These are phyloP conservation scores for Tineola bisselliella DNA, from an alignment of 2,888 invertebrate species.

Conservation along the genomic window DNA sequence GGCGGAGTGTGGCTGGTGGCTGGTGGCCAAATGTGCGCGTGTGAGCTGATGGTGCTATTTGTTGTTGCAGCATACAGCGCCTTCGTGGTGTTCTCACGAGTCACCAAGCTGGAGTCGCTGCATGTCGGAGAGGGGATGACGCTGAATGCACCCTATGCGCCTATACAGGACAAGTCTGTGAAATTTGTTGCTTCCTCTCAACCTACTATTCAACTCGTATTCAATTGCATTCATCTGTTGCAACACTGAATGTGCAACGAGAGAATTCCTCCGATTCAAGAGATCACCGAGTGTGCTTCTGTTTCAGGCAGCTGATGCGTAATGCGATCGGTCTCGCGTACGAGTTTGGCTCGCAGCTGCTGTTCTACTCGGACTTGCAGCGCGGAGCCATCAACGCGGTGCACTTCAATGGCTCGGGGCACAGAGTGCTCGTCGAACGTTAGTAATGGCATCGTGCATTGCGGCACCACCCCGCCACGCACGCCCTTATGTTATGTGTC, in stretches of 20 bases:
- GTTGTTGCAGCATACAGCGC: slow-evolving; percentile 73
- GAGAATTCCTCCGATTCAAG: no score
- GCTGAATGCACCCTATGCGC: slow-evolving; percentile 80
- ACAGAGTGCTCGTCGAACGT: slow-evolving; percentile 75
- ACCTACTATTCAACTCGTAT: no score
- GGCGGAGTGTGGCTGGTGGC: no score
- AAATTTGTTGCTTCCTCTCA: no score
- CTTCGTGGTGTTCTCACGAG: slow-evolving; percentile 86
- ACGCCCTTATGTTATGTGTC: no score
- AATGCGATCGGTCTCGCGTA: slow-evolving; percentile 89
- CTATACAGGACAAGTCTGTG: slow-evolving; percentile 70
- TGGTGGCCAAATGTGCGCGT: no score
- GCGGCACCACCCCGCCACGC: no score
- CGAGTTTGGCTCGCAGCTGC: slow-evolving; percentile 73
- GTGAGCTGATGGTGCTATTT: no score
- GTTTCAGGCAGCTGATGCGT: slow-evolving; percentile 72
- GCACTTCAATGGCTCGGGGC: slow-evolving; percentile 80
- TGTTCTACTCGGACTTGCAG: slow-evolving; percentile 92
- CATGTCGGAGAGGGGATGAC: slow-evolving; percentile 76
- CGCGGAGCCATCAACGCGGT: slow-evolving; percentile 85
- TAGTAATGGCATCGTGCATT: slow-evolving; percentile 32
- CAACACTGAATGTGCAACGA: no score
- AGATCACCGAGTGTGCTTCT: not conserved
- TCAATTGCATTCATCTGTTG: no score
- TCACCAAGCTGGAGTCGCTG: slow-evolving; percentile 83